Evolutionary conservation across 2,113 vertebrate species (phyloP).

Genomic region (Sander vitreus): DNA sequence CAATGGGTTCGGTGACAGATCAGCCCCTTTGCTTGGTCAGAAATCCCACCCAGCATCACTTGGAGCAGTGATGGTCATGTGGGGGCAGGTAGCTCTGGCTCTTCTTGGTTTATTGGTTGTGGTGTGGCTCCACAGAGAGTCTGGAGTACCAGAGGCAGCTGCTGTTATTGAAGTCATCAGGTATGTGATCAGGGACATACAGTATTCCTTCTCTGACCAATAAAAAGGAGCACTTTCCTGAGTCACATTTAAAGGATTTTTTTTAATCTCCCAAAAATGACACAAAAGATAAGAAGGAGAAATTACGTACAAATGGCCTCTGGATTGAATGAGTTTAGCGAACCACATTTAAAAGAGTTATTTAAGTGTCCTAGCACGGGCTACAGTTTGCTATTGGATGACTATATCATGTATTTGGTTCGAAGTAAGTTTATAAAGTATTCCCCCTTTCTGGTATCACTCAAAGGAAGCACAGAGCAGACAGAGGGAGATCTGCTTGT

Average conservation of each 20-base stretch:
- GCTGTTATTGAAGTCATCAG: constrained; percentile 20
- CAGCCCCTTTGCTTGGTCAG: background rate
- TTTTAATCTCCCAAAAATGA: background rate
- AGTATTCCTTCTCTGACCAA: constrained; percentile 4
- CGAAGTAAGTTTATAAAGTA: background rate
- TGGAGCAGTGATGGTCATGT: constrained; percentile 7
- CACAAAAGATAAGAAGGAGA: too few species aligned
- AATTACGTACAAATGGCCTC: background rate
- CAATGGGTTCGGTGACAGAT: background rate
- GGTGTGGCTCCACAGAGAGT: constrained; percentile 10
- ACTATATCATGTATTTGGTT: background rate
- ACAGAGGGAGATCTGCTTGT: constrained; percentile 14
- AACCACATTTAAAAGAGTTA: constrained; percentile 2
- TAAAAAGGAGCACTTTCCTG: background rate
- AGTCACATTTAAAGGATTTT: constrained; percentile 6
- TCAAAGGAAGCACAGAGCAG: constrained; percentile 6
- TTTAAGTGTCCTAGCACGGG: background rate
- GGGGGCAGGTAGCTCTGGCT: constrained; percentile 20
- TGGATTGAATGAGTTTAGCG: background rate
- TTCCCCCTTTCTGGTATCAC: background rate
- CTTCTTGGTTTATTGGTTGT: constrained; percentile 40
- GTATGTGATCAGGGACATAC: constrained; percentile 23
- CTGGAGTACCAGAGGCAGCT: constrained; percentile 33
- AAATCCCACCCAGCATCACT: constrained; percentile 9
- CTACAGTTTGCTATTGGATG: background rate